Evolutionary conservation across 2,113 vertebrate species (phyloP).

Genomic region (Megatriorchis doriae): DNA sequence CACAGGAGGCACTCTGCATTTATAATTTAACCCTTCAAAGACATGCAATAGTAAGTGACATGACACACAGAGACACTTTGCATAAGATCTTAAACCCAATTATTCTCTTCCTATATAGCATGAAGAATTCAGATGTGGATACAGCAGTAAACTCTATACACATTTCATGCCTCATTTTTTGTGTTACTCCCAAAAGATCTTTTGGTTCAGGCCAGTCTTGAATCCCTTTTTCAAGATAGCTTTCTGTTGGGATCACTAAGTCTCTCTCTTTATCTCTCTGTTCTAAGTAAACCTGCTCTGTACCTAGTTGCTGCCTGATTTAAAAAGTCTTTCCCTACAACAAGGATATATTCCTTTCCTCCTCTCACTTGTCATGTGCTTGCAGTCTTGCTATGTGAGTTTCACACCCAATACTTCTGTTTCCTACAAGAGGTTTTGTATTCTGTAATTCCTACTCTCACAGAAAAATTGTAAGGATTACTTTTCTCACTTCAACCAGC

Average conservation of each 20-base stretch:
- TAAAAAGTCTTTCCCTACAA: neutral
- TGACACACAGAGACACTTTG: neutral
- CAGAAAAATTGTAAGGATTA: neutral
- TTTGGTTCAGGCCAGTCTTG: neutral
- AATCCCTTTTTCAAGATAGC: neutral
- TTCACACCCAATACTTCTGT: neutral
- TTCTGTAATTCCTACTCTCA: neutral
- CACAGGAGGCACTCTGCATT: neutral
- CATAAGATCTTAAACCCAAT: neutral
- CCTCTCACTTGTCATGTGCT: neutral
- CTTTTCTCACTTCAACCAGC: neutral
- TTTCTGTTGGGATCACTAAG: neutral
- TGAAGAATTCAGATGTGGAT: neutral
- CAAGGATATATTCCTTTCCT: neutral
- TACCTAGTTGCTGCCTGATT: neutral
- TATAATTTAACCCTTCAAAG: neutral
- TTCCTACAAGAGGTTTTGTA: neutral
- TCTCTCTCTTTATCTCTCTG: neutral
- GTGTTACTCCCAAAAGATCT: neutral
- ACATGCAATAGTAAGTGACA: neutral
- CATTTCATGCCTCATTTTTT: neutral
- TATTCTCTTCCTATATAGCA: neutral
- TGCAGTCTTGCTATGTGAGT: neutral
- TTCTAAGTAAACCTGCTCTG: neutral
- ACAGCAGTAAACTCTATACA: neutral